phyloP scores from a whole-genome alignment of 2,797 vertebrate genomes.

The Enteromius unitaeniatus region DNA sequence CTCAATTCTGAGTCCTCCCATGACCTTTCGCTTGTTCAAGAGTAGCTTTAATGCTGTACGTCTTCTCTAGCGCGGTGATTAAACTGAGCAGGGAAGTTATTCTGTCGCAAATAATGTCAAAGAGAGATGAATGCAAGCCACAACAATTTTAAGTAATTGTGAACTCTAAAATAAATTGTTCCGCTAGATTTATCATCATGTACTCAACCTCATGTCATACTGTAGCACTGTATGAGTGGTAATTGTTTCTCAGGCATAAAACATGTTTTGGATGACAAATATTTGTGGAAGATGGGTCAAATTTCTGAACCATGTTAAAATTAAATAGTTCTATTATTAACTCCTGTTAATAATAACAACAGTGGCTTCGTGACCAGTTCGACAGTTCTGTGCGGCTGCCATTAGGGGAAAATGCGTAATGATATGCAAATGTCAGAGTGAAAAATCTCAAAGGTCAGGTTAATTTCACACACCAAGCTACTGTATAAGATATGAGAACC shows the following conservation, averaged over 20 bases:
- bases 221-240: neutral
- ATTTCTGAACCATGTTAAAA: too few relatives aligned
- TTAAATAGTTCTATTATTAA: too few relatives aligned
- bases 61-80: neutral
- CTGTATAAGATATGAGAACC: neutral
- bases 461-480: neutral
- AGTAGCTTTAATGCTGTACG: neutral
- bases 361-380: too few relatives aligned
- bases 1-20: neutral
- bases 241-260: neutral
- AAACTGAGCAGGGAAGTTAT: conserved; percentile 7
- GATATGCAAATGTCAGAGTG: neutral
- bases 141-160: neutral
- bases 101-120: neutral
- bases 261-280: neutral
- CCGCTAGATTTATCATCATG: neutral
- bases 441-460: neutral
- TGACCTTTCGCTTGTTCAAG: neutral
- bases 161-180: neutral
- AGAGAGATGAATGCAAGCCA: neutral
- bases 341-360: too few relatives aligned
- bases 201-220: neutral
- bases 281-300: neutral
- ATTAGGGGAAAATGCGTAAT: neutral
- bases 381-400: too few relatives aligned